Base-by-base conservation (phyloP, 2,888 invertebrate species). In the Polydrusus tereticollis region DNA sequence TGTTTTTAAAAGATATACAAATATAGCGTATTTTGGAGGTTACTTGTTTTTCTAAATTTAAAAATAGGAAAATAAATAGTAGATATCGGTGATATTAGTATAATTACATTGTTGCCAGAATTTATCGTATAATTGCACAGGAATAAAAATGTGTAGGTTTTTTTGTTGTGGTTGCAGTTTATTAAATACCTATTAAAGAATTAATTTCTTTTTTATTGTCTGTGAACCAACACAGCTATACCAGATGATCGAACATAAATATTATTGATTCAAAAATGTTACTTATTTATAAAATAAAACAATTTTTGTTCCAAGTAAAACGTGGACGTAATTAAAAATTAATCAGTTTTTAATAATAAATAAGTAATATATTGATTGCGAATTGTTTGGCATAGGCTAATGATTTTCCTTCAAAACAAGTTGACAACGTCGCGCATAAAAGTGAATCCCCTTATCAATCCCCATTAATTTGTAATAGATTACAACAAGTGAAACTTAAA, bases 401-500 rank as follows among this genome's bases (percentile, higher is more conserved):
- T 45, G 45, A 45, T 45, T 45, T 45, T 45, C 2, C 5, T n/a
- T 20, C 10, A 10, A 26, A 26, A 26, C 16, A 21, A 58, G 41
- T 23, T 21, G 63, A 43, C 47, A 47, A 63, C 63, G 21, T 47
- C 50, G 50, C 50, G 10, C 18, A 18, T 8, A 50, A 23, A 3
- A 33, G 50, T 6, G 33, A 47, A 26, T 33, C n/a, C 50, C 50
- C 29, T 23, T 45, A 45, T 45, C 45, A 20, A 36, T 47, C 7
- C 26, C 26, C 45, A 7, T 12, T 47, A 50, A 62, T 62, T 47
- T 50, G 14, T 45, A 2, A 10, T 50, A 33, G 26, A 18, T 55
- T 55, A 23, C 16, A n/a, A 16, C 38, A 55, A 55, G 65, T 55
- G 55, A 65, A 55, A 6, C 23, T 33, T 41, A 41, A 41, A 26